Conservation (phyloP, 35 echinoderm and acorn worm genomes). For the Eucidaris tribuloides region DNA sequence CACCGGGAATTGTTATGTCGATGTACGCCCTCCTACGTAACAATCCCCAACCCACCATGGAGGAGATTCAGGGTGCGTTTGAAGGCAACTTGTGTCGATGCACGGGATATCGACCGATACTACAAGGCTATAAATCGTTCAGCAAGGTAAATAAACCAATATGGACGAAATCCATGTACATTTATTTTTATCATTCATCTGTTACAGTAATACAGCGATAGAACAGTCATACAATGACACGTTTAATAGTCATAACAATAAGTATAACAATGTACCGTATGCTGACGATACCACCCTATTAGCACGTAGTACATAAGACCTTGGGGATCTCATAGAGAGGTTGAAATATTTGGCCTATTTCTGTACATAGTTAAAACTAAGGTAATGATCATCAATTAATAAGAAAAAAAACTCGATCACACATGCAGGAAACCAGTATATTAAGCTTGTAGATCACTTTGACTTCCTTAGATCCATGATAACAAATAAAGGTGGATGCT, state of each 20-base stretch:
- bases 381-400: too few relatives aligned
- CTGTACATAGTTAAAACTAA: too few relatives aligned
- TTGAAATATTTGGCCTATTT: too few relatives aligned
- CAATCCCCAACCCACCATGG: conserved; percentile 77
- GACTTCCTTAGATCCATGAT: too few relatives aligned
- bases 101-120: conserved; percentile 91
- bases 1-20: conserved; percentile 94
- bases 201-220: not conserved
- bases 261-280: too few relatives aligned
- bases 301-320: too few relatives aligned
- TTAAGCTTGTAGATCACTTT: too few relatives aligned
- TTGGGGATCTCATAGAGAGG: too few relatives aligned
- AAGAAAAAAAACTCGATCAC: too few relatives aligned
- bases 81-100: conserved; percentile 97
- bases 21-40: conserved; percentile 92
- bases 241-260: not conserved
- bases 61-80: conserved; percentile 61
- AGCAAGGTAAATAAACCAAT: conserved; percentile 49
- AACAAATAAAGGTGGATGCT: too few relatives aligned
- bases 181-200: not conserved
- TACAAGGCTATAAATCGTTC: conserved; percentile 89
- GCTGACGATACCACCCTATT: too few relatives aligned
- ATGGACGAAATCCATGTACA: not conserved
- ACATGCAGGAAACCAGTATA: too few relatives aligned
- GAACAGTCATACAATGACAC: not conserved